These are phyloP conservation scores for Neuroscelio doddi DNA, from an alignment of 2,888 invertebrate species.

Conservation along the genomic window DNA sequence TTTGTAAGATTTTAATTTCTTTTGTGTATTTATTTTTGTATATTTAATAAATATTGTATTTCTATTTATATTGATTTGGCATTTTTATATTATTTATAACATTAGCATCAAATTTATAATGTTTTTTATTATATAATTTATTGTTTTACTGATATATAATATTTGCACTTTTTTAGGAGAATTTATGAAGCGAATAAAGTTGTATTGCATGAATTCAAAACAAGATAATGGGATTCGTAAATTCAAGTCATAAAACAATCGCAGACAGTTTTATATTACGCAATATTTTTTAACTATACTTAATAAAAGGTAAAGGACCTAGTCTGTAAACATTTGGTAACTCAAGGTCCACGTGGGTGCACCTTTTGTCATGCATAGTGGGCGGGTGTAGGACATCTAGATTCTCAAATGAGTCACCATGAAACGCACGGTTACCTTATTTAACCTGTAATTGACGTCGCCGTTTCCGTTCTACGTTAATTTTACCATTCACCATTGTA, in stretches of 20 bases:
- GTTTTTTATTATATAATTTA: too few species aligned
- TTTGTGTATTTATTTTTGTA: too few species aligned
- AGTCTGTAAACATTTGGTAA: constrained; percentile 26
- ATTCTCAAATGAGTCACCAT: constrained; percentile 27
- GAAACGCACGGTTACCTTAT: constrained; percentile 36
- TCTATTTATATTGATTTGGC: too few species aligned
- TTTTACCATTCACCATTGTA: constrained; percentile 29
- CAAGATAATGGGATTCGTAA: too few species aligned
- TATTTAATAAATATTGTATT: too few species aligned
- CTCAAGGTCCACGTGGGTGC: constrained; percentile 39
- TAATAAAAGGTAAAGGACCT: constrained; percentile 3
- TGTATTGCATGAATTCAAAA: too few species aligned
- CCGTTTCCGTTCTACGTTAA: constrained; percentile 25
- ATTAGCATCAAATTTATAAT: too few species aligned
- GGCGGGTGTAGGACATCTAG: constrained; percentile 24
- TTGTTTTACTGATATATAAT: too few species aligned
- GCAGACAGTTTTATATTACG: background rate
- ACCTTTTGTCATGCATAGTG: constrained; percentile 27
- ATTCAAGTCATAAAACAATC: background rate
- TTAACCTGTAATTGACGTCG: constrained; percentile 36
- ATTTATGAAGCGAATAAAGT: too few species aligned
- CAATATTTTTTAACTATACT: background rate
- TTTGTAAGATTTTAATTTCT: too few species aligned
- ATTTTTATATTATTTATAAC: too few species aligned
- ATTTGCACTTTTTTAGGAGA: too few species aligned